A percentile compares a stretch with the other conserved stretches of the same genome.
Evolutionary conservation across 1,140 invertebrate species (phyloP).

Genomic region (Diplogasteroides magnus): DNA sequence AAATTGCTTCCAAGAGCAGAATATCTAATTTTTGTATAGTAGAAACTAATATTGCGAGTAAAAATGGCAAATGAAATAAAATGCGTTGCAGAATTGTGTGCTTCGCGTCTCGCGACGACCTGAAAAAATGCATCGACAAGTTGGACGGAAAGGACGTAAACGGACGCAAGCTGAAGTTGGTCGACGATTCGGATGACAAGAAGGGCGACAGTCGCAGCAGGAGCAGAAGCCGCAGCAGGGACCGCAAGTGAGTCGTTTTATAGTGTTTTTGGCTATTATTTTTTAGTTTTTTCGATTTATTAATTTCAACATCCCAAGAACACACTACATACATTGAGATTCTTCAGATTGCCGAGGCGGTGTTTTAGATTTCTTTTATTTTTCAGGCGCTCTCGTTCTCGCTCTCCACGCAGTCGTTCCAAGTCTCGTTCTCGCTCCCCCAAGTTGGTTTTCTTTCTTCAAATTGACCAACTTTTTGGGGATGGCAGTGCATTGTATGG

Average conservation of each 20-base stretch:
- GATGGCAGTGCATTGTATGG: no score
- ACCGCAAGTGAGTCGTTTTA: conserved; percentile 2
- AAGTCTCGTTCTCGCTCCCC: no score
- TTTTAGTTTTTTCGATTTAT: no score
- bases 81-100: conserved; percentile 74
- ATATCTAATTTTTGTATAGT: no score
- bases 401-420: conserved; percentile 1
- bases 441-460: no score
- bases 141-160: conserved; percentile 79
- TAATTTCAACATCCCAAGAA: background rate
- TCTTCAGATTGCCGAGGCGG: background rate
- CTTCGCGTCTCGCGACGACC: conserved; percentile 81
- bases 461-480: no score
- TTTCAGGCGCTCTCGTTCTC: conserved; percentile 30
- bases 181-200: conserved; percentile 64
- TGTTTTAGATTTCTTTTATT: conserved; percentile 10
- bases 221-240: conserved; percentile 26
- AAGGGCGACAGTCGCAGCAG: conserved; percentile 11
- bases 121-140: conserved; percentile 92
- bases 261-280: no score
- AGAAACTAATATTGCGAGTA: no score
- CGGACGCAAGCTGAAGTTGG: conserved; percentile 66
- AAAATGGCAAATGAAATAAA: conserved; percentile 10
- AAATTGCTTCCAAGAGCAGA: no score
- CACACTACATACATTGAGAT: background rate